Base-by-base conservation (phyloP, 2,113 vertebrate species). In the Crypturellus undulatus region DNA sequence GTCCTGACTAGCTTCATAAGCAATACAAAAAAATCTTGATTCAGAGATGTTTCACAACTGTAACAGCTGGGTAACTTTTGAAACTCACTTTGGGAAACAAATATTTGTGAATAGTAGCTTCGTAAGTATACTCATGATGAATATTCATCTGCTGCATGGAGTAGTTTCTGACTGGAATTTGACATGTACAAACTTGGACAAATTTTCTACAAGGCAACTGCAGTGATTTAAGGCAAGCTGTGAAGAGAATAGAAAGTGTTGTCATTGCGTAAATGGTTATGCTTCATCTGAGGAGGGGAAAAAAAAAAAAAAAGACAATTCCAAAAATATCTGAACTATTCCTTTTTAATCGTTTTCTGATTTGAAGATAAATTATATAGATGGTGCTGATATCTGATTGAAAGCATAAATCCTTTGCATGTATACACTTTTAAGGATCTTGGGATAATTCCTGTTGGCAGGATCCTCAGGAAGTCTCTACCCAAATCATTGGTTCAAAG, bases 181-280 rank as follows among this genome's bases (percentile, higher is more conserved):
- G 68, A 78, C 64, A 32, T 78, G 63, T 72, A 63, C 0, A 2
- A 67, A 88, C 45, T 56, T 92, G 64, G 90, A 83, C 68, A 84
- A 67, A 88, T 96, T 94, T 90, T 88, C 85, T 85, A 88, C 83
- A 21, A 85, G 59, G 76, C 85, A 96, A 94, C 95, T 93, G 83
- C n/a, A 90, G 32, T 84, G 88, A 92, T 94, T 96, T 96, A 62
- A 75, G 91, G 40, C 24, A 83, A 88, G 88, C 42, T 64, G 67
- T 83, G 85, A 93, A 80, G 45, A 90, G 83, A 96, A 95, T 93
- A 64, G 79, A 88, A 54, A 93, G n/a, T 51, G 42, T 90, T 93
- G 52, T 76, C 60, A 62, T 59, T 93, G 30, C 28, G n/a, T 62
- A 84, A 77, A 79, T 84, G 56, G 89, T 63, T 76, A 69, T 77